Conservation (phyloP, 2,797 vertebrate genomes). For the Poecilia velifera region DNA sequence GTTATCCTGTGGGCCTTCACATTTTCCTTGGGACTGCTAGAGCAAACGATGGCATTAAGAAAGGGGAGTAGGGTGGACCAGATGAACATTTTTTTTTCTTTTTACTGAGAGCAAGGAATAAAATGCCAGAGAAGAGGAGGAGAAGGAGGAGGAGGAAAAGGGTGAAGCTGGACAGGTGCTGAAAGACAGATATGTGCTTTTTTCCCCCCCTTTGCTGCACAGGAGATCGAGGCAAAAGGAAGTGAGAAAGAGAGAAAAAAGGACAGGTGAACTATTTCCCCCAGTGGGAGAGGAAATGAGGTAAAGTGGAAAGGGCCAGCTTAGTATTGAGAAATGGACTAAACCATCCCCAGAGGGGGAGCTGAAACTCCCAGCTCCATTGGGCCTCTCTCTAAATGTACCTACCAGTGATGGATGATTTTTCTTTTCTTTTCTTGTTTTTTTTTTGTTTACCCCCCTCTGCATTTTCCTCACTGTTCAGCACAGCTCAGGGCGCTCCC, state of each 20-base stretch:
- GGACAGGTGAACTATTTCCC: slow-evolving; percentile 78
- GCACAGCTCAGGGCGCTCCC: slow-evolving; percentile 40
- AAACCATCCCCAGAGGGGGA: slow-evolving; percentile 67
- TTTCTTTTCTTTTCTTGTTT: slow-evolving; percentile 36
- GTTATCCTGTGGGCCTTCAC: slow-evolving; percentile 54
- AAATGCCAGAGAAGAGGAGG: slow-evolving; percentile 40
- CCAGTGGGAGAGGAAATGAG: slow-evolving; percentile 71
- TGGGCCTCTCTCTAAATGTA: slow-evolving; percentile 61
- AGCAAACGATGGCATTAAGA: slow-evolving; percentile 70
- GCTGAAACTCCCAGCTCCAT: slow-evolving; percentile 52
- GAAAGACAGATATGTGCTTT: slow-evolving; percentile 72
- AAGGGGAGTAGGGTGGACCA: slow-evolving; percentile 37
- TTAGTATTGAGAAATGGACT: slow-evolving; percentile 71
- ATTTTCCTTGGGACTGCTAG: slow-evolving; percentile 58
- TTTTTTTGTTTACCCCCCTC: slow-evolving; percentile 60
- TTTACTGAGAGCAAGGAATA: slow-evolving; percentile 60
- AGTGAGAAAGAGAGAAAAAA: slow-evolving; percentile 40
- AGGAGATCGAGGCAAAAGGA: slow-evolving; percentile 51
- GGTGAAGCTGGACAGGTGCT: slow-evolving; percentile 66
- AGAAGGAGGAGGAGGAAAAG: slow-evolving; percentile 22
- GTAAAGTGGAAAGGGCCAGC: slow-evolving; percentile 63
- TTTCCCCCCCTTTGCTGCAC: slow-evolving; percentile 38
- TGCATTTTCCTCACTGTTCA: slow-evolving; percentile 57
- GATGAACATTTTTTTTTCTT: slow-evolving; percentile 50
- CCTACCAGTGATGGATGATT: slow-evolving; percentile 77